A percentile compares a stretch with the other conserved stretches of the same genome.
These are phyloP conservation scores for Pachyuromys duprasi DNA, from an alignment of 2,797 vertebrate genomes.

Conservation along the genomic window DNA sequence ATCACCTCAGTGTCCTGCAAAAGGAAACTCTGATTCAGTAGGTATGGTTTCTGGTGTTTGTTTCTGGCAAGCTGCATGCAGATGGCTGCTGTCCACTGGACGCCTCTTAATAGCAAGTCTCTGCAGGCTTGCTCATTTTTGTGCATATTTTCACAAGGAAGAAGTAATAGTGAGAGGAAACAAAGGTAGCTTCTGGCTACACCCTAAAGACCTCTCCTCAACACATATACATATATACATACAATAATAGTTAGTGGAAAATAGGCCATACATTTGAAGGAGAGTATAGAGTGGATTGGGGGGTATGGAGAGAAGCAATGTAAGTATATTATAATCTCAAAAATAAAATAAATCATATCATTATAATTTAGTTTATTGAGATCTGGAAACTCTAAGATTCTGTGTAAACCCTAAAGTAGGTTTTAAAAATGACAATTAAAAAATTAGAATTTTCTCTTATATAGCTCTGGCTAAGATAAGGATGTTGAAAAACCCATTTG, in stretches of 20 bases:
- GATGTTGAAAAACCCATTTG: neutral
- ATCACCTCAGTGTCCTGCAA: neutral
- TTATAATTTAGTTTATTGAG: neutral
- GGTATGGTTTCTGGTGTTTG: neutral
- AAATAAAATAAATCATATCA: neutral
- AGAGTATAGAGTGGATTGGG: neutral
- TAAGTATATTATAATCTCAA: neutral
- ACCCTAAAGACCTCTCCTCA: neutral
- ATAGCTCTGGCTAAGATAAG: neutral
- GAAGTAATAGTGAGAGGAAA: neutral
- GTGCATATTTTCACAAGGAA: neutral
- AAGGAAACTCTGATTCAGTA: neutral
- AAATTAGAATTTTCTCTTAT: neutral
- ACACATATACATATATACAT: neutral
- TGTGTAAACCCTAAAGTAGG: neutral
- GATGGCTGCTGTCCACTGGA: neutral
- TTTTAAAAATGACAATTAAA: neutral
- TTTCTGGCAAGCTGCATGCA: neutral
- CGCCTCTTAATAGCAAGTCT: neutral
- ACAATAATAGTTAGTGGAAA: neutral
- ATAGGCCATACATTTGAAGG: neutral
- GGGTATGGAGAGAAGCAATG: neutral
- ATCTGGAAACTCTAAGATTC: neutral
- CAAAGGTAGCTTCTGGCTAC: neutral
- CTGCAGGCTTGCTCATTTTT: conserved; percentile 13